Evolutionary conservation across 30 jellyfish, hydroid and myxozoan species (phyloP).

Genomic region (Chironex yamaguchii): DNA sequence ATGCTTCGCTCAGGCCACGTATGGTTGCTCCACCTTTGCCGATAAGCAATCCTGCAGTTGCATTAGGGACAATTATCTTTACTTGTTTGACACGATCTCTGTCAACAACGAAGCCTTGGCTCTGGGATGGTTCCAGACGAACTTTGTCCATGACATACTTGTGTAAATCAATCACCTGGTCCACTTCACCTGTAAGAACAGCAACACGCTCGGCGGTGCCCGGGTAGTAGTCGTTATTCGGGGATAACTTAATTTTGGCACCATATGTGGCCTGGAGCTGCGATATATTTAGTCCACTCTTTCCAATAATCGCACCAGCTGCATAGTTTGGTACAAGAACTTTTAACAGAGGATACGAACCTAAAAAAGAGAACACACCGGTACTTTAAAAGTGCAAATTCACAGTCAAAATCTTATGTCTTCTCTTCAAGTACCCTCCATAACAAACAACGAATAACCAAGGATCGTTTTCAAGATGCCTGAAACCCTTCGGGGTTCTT

Average conservation of each 20-base stretch:
- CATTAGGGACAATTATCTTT: conserved; percentile 93
- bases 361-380: neutral
- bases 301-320: conserved; percentile 99
- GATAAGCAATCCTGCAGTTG: conserved; percentile 94
- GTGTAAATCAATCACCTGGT: conserved; percentile 89
- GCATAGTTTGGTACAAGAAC: conserved; percentile 95
- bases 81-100: conserved; percentile 78
- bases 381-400: too few species aligned
- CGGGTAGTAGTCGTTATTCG: conserved; percentile 93
- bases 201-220: conserved; percentile 96
- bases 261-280: conserved; percentile 93
- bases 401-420: too few species aligned
- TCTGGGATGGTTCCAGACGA: conserved; percentile 75
- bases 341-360: conserved; percentile 79
- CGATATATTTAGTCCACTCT: conserved; percentile 87
- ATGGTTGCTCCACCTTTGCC: conserved; percentile 98
- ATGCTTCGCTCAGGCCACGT: conserved; percentile 81
- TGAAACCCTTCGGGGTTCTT: too few species aligned
- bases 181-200: conserved; percentile 90
- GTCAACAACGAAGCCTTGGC: conserved; percentile 21
- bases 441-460: too few species aligned
- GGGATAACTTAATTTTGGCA: conserved; percentile 93
- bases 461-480: too few species aligned
- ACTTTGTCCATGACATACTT: conserved; percentile 93
- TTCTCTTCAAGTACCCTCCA: too few species aligned